Base-by-base conservation (phyloP, 2,113 vertebrate species). In the Halichoeres trimaculatus region DNA sequence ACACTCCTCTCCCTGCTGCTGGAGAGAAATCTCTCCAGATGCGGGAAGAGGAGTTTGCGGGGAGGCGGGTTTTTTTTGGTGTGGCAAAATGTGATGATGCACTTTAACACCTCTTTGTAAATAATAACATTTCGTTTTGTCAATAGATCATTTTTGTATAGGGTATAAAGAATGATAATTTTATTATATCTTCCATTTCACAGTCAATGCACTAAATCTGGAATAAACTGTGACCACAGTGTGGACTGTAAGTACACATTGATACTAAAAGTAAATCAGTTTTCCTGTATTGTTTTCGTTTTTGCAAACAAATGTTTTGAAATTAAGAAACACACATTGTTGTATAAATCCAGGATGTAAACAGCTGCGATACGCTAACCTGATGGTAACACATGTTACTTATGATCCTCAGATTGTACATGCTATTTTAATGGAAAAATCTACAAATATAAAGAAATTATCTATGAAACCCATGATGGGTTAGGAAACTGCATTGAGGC, bases 381-480 rank as follows among this genome's bases (percentile, higher is more conserved):
- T n/a, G 8, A 20, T 30, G 30, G 30, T 30, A 30, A 48, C 3
- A 64, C 5, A 23, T 52, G 11, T 45, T 5, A 14, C 3, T 52
- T 10, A 23, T 1, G 13, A 23, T 52, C 20, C 7, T 4, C 53
- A 98, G 96, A 93, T 58, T 98, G 97, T n/a, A 41, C 81, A 67
- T 98, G 97, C 62, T 74, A 47, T 71, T 97, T 96, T 5, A 75
- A 87, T 0, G 94, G 93, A 0, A 89, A 63, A 41, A 89, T 5
- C n/a, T 95, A 94, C 84, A 70, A 43, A 0, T 84, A 88, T 0
- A 86, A 91, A 0, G 88, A 90, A 0, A 77, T 91, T 34, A 89
- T 98, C 74, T 97, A 98, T 73, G 81, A 94, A 70, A 98, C 95
- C 0, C 94, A 93, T 0, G 96, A 98, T 8, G 96, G 96, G 22